Evolutionary conservation across 2,113 vertebrate genomes (phyloP).

Genomic region (Malurus elegans): DNA sequence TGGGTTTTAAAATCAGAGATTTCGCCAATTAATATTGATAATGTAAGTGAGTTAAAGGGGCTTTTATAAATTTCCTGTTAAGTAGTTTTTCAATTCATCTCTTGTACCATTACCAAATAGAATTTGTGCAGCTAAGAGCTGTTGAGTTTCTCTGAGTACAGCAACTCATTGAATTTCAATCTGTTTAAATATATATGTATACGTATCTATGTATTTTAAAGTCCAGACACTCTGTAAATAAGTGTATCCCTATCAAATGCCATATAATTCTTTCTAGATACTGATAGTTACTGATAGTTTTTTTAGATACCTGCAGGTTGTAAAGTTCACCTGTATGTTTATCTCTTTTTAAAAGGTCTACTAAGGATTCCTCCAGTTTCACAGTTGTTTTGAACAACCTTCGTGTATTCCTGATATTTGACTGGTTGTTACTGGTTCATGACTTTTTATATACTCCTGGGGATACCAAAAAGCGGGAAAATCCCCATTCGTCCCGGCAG

Average conservation of each 20-base stretch:
- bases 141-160: background rate
- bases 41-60: background rate
- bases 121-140: background rate
- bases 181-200: background rate
- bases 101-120: background rate
- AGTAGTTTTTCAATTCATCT: background rate
- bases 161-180: background rate
- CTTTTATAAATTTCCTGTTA: background rate
- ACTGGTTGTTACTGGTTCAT: conserved; percentile 89
- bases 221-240: background rate
- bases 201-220: background rate
- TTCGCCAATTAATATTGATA: background rate
- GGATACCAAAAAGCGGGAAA: conserved; percentile 68
- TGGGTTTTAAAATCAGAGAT: background rate
- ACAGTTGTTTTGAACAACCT: conserved; percentile 96
- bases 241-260: background rate
- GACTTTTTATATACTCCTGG: conserved; percentile 84
- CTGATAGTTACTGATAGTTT: background rate
- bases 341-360: conserved; percentile 77
- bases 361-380: conserved; percentile 91
- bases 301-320: background rate
- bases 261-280: background rate
- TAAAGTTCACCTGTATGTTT: background rate
- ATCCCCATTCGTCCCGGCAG: conserved; percentile 22
- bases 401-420: conserved; percentile 94